Conservation (phyloP, 2,113 vertebrate genomes). For the Synodontis membranacea region DNA sequence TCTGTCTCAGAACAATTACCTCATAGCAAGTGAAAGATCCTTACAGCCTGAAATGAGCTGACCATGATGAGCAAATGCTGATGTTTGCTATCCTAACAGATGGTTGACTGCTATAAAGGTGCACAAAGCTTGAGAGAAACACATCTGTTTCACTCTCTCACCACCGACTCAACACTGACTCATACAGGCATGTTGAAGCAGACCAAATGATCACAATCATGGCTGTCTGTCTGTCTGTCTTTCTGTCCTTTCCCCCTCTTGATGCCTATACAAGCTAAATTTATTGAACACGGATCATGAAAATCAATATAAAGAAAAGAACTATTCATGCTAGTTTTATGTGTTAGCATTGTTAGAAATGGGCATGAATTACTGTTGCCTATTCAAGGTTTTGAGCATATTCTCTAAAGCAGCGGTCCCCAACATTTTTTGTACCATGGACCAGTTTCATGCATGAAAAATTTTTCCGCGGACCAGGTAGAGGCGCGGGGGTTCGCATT, state of each 20-base stretch:
- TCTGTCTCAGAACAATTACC: neutral
- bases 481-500: too few relatives aligned
- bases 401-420: too few relatives aligned
- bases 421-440: too few relatives aligned
- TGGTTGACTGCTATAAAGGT: neutral
- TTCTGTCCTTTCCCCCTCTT: neutral
- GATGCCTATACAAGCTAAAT: neutral
- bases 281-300: neutral
- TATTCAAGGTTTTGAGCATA: neutral
- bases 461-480: too few relatives aligned
- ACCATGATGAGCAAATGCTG: neutral
- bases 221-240: neutral
- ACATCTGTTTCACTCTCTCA: neutral
- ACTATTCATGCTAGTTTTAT: neutral
- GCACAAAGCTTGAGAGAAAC: neutral
- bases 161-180: neutral
- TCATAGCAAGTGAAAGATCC: neutral
- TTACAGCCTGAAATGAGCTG: neutral
- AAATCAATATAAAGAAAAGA: neutral
- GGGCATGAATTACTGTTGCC: neutral
- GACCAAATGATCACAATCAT: neutral
- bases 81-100: neutral
- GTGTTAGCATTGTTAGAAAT: neutral
- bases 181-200: neutral
- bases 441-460: too few relatives aligned